Evolutionary conservation across 2,113 vertebrate species (phyloP).

Genomic region (Ursus arctos): DNA sequence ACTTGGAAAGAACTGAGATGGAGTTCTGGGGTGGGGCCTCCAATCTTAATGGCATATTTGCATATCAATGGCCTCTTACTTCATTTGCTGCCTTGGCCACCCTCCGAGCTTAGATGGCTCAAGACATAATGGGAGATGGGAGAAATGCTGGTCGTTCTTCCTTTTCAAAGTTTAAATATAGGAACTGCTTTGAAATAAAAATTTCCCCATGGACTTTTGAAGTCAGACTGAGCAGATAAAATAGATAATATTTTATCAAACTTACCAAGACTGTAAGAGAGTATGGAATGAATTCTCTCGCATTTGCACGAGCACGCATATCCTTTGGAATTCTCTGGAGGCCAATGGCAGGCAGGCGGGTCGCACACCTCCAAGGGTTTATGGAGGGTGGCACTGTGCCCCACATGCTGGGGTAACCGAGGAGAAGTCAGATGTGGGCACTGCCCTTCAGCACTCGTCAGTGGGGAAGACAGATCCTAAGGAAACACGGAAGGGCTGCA

Average conservation of each 20-base stretch:
- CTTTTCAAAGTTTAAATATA: constrained; percentile 76
- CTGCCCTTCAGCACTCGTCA: not conserved
- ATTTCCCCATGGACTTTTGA: constrained; percentile 70
- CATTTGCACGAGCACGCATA: not conserved
- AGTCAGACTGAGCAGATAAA: constrained; percentile 74
- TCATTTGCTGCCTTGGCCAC: constrained; percentile 62
- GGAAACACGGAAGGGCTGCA: not conserved
- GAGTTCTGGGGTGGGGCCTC: constrained; percentile 73
- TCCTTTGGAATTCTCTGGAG: constrained; percentile 53
- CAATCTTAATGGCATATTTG: constrained; percentile 70
- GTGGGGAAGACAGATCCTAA: not conserved
- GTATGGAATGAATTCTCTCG: constrained; percentile 48
- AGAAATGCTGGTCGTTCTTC: constrained; percentile 59
- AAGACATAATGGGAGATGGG: constrained; percentile 68
- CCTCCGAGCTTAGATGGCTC: constrained; percentile 61
- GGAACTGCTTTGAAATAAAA: constrained; percentile 80
- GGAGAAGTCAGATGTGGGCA: not conserved
- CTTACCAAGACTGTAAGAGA: constrained; percentile 62
- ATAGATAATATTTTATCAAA: constrained; percentile 71
- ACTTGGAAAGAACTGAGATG: constrained; percentile 53
- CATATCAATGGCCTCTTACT: constrained; percentile 76
- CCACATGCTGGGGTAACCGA: not conserved
- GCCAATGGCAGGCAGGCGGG: not conserved
- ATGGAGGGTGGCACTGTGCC: not conserved
- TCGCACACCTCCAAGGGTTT: constrained; percentile 17